Evolutionary conservation across 1,140 invertebrate species (phyloP).

Genomic region (Sitodiplosis mosellana): DNA sequence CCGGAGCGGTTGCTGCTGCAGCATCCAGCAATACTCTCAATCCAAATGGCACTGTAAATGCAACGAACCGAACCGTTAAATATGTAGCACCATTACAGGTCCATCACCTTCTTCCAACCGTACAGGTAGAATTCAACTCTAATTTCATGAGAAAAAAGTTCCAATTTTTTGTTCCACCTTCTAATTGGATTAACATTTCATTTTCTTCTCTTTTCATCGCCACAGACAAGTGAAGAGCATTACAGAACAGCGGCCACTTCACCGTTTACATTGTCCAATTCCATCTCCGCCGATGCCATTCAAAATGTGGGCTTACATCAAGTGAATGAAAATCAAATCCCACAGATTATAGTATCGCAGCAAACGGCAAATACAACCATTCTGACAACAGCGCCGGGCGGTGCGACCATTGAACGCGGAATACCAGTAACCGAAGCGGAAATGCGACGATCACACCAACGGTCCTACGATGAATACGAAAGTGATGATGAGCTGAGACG

Average conservation of each 20-base stretch:
- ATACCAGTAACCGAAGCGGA: neutral
- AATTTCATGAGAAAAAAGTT: too few species aligned
- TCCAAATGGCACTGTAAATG: neutral
- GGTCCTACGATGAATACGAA: constrained; percentile 67
- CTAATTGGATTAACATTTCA: neutral
- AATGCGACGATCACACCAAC: constrained; percentile 23
- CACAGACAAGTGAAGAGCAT: constrained; percentile 20
- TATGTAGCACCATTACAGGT: constrained; percentile 7
- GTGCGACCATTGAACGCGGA: too few species aligned
- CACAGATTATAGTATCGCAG: constrained; percentile 22
- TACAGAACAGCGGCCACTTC: constrained; percentile 23
- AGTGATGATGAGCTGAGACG: constrained; percentile 76
- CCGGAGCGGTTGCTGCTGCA: too few species aligned
- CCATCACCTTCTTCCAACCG: constrained; percentile 14
- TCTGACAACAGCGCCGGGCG: constrained; percentile 26
- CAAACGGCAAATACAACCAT: constrained; percentile 10
- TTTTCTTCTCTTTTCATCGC: neutral
- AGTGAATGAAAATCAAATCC: constrained; percentile 5
- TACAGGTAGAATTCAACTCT: constrained; percentile 8
- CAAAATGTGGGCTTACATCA: neutral
- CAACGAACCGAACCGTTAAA: too few species aligned
- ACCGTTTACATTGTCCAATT: constrained; percentile 14
- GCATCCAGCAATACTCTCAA: too few species aligned
- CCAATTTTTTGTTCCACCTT: too few species aligned
- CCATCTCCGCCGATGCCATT: neutral